Base-by-base conservation (phyloP, 2,888 invertebrate species). In the Alloplasta piceator region DNA sequence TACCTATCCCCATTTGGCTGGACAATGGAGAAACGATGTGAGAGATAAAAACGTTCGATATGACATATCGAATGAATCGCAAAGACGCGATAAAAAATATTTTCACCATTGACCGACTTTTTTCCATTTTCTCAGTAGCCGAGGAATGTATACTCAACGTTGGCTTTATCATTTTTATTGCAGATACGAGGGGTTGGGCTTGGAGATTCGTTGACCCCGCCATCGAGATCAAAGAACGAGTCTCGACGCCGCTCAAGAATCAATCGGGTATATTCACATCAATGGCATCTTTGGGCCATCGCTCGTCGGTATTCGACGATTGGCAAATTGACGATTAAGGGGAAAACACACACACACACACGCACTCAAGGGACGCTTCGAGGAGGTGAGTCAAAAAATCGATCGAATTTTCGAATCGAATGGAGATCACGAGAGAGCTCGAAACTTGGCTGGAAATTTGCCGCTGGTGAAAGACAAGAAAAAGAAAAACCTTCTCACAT, bases 171-270 rank as follows among this genome's bases (percentile, higher is more conserved):
- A 66, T 77, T 82, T 56, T 73, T 43, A 58, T 84, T 81, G 12
- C 82, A 84, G 84, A 76, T 72, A 71, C 74, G 56, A 67, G 67
- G 43, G 71, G 60, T 26, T 26, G 26, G 26, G 26, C 26, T 26
- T 26, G 26, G 68, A 26, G 46, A 74, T 82, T 78, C 73, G 56
- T 73, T 80, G 80, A 83, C 26, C 60, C 64, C 48, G 67, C 46
- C 50, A 76, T 46, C 78, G 74, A 72, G 71, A 82, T 75, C 74
- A 72, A 73, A 79, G 66, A 66, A 63, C 71, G 63, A 67, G 67
- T 78, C 75, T 56, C 67, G 60, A 78, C 66, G 66, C 61, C 78
- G 72, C 56, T 14, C 41, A 26, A 78, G 72, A 70, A 74, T 70
- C 64, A 55, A 63, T 55, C 68, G 55, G 41, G 48, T 58, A 56